Evolutionary conservation across 1,140 invertebrate genomes (phyloP).

Genomic region (Aphidius ervi): DNA sequence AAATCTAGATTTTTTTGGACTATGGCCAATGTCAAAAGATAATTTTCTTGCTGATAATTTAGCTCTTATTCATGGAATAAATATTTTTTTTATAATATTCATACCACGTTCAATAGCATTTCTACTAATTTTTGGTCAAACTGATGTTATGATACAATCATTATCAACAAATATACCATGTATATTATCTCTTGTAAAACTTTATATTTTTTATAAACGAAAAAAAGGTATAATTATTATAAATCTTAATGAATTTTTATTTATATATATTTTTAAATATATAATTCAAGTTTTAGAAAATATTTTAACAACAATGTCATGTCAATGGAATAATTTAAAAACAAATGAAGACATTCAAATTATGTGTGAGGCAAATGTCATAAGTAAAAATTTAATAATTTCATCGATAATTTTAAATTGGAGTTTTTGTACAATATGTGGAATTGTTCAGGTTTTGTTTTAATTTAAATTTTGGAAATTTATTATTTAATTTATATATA

Average conservation of each 20-base stretch:
- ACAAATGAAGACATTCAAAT: slow-evolving; percentile 1
- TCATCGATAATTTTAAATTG: background rate
- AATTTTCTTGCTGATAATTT: background rate
- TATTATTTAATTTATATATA: no score
- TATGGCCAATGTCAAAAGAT: slow-evolving; percentile 15
- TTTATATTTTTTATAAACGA: background rate
- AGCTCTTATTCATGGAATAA: background rate
- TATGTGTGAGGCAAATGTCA: slow-evolving; percentile 11
- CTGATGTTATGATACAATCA: slow-evolving; percentile 1
- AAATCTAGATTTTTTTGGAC: slow-evolving; percentile 13
- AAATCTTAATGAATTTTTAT: no score
- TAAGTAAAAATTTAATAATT: background rate
- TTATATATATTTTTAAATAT: background rate
- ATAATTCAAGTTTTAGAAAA: background rate
- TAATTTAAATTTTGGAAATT: no score
- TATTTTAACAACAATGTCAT: slow-evolving; percentile 11
- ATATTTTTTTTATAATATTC: background rate
- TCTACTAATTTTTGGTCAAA: background rate
- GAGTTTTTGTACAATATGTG: no score
- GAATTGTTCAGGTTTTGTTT: no score
- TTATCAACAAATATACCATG: background rate
- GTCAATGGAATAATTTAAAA: slow-evolving; percentile 17
- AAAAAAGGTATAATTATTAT: background rate
- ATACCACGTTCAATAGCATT: background rate
- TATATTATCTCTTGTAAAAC: background rate